Conservation (phyloP, 2,888 invertebrate genomes). For the Andrena marginata region DNA sequence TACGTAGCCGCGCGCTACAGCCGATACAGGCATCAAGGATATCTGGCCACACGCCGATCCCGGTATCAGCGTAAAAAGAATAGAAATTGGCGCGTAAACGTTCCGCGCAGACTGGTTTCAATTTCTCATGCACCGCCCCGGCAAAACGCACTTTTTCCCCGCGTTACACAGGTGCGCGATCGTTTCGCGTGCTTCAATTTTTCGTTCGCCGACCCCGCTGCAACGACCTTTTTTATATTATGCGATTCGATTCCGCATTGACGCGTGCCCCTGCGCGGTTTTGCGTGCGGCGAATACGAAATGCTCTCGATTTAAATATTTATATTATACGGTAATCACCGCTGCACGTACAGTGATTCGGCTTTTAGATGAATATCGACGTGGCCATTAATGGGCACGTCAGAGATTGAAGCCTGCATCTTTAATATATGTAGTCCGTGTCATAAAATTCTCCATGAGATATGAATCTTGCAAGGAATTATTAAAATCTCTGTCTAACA, state of each 20-base stretch:
- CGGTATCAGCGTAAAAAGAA: background rate
- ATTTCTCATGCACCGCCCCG: conserved; percentile 4
- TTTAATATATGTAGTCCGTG: background rate
- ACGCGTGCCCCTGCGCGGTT: conserved; percentile 13
- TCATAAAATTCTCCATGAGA: background rate
- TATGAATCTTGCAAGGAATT: too few species aligned
- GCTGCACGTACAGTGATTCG: background rate
- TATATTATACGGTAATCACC: conserved; percentile 32
- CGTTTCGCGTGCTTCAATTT: conserved; percentile 28
- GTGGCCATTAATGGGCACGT: conserved; percentile 18
- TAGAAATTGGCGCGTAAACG: background rate
- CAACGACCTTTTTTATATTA: conserved; percentile 4
- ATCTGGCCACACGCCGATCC: background rate
- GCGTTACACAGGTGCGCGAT: conserved; percentile 7
- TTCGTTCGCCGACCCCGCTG: background rate
- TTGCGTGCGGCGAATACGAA: conserved; percentile 4
- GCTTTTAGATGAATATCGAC: background rate
- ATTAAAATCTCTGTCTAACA: background rate
- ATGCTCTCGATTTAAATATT: conserved; percentile 45
- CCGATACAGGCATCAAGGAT: background rate
- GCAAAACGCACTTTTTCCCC: background rate
- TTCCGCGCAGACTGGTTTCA: conserved; percentile 7
- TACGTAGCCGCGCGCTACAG: background rate
- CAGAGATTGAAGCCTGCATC: background rate
- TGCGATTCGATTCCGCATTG: conserved; percentile 3